These are phyloP conservation scores for Hyppa rectilinea DNA, from an alignment of 2,888 invertebrate genomes.

Conservation along the genomic window DNA sequence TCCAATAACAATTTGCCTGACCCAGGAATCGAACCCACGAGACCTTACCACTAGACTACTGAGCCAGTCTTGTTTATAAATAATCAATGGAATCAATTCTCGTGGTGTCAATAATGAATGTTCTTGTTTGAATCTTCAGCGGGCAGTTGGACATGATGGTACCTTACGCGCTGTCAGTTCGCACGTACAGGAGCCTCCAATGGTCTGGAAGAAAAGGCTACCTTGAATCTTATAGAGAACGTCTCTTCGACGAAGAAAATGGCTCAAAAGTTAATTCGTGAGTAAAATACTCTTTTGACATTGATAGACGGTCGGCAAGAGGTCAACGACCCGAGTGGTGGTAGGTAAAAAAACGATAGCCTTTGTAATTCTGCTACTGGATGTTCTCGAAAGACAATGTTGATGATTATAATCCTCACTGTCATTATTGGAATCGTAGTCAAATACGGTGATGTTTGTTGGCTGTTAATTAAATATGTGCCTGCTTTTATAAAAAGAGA, in stretches of 20 bases:
- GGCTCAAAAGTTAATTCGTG: slow-evolving; percentile 17
- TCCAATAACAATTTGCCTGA: too few species aligned
- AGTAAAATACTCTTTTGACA: slow-evolving; percentile 19
- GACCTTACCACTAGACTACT: too few species aligned
- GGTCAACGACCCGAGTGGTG: too few species aligned
- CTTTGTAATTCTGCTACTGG: background rate
- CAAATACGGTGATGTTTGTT: too few species aligned
- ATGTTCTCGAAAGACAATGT: too few species aligned
- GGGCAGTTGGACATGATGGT: slow-evolving; percentile 10
- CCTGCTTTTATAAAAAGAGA: too few species aligned
- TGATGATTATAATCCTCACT: too few species aligned
- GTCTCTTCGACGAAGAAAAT: slow-evolving; percentile 19
- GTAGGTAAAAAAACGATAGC: too few species aligned
- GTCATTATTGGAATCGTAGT: too few species aligned
- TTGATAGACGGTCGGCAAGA: background rate
- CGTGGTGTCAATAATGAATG: background rate
- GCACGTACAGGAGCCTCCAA: slow-evolving; percentile 14
- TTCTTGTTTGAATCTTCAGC: background rate
- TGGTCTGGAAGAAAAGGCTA: slow-evolving; percentile 23
- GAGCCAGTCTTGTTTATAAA: too few species aligned
- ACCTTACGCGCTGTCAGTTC: slow-evolving; percentile 16
- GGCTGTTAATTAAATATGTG: too few species aligned
- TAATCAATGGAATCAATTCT: background rate
- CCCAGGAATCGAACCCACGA: too few species aligned
- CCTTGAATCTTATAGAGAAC: slow-evolving; percentile 2